Evolutionary conservation across 2,888 invertebrate genomes (phyloP).

Genomic region (Ormyrus nitidulus): DNA sequence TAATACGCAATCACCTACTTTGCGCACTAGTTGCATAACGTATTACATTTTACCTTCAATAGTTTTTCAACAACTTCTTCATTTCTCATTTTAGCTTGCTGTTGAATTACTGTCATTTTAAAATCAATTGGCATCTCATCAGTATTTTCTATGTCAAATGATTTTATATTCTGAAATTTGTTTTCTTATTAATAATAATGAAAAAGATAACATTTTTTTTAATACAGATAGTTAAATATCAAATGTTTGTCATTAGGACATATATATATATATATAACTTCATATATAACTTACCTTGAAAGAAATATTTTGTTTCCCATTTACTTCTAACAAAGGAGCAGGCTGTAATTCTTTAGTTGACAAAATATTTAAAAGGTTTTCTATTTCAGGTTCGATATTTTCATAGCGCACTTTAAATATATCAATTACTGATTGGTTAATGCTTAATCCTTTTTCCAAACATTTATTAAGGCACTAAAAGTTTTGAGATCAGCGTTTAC

Average conservation of each 20-base stretch:
- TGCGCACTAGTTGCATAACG: too few relatives aligned
- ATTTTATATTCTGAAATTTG: background rate
- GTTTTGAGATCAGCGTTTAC: background rate
- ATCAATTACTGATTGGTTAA: slow-evolving; percentile 37
- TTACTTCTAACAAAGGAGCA: too few relatives aligned
- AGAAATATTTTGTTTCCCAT: too few relatives aligned
- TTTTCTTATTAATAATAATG: background rate
- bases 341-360: slow-evolving; percentile 31
- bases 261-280: slow-evolving; percentile 7
- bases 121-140: background rate
- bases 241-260: too few relatives aligned
- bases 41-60: slow-evolving; percentile 11
- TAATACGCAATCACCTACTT: too few relatives aligned
- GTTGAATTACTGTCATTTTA: slow-evolving; percentile 24
- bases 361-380: slow-evolving; percentile 36
- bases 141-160: background rate
- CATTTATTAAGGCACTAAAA: slow-evolving; percentile 49
- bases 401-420: slow-evolving; percentile 32
- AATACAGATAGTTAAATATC: too few relatives aligned
- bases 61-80: slow-evolving; percentile 1
- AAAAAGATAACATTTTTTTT: background rate
- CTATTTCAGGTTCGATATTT: slow-evolving; percentile 13
- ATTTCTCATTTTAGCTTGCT: slow-evolving; percentile 2
- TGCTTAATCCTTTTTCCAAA: slow-evolving; percentile 46
- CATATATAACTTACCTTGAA: slow-evolving; percentile 38